Evolutionary conservation across 2,888 invertebrate genomes (phyloP).

Genomic region (Troilus luridus): DNA sequence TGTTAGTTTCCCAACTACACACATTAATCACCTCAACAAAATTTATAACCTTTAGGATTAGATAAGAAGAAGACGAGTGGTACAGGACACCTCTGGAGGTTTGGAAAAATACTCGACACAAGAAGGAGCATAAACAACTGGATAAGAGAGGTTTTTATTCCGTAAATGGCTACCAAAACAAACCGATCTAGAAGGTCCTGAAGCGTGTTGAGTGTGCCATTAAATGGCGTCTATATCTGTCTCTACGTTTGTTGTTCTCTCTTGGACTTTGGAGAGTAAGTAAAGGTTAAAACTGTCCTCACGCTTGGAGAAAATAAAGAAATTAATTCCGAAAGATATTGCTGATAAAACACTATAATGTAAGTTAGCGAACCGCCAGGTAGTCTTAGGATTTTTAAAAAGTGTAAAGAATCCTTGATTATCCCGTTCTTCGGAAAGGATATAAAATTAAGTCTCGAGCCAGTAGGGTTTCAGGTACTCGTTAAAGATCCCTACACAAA

Average conservation of each 20-base stretch:
- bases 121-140: neutral
- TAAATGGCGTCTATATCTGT: neutral
- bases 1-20: neutral
- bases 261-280: neutral
- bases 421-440: no score
- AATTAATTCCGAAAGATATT: no score
- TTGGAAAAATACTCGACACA: no score
- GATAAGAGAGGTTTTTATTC: neutral
- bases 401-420: no score
- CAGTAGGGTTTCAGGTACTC: no score
- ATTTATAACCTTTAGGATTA: neutral
- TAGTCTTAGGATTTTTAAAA: no score
- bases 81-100: neutral
- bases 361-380: no score
- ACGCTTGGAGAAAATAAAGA: no score
- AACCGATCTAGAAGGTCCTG: neutral
- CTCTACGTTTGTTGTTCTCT: neutral
- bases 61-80: neutral
- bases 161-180: slow-evolving; percentile 22
- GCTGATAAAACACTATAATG: no score
- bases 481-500: no score
- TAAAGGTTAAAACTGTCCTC: no score
- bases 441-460: no score
- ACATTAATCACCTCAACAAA: slow-evolving; percentile 6
- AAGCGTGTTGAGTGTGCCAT: neutral